These are phyloP conservation scores for Hyla sarda DNA, from an alignment of 2,113 vertebrate species.

Conservation along the genomic window DNA sequence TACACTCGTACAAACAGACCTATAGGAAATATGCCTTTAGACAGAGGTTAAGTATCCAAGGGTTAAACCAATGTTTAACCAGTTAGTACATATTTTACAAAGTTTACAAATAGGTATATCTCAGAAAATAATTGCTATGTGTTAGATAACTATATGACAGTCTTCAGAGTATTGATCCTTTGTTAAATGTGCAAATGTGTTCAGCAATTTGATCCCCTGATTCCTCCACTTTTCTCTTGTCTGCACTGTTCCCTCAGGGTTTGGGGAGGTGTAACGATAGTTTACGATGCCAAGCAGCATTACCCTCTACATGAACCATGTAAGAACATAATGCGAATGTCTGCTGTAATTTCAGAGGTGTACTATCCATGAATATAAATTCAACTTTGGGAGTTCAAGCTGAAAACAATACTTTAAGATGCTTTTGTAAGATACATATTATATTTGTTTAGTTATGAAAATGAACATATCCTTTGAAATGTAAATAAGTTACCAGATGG, in stretches of 20 bases:
- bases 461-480: conserved; percentile 41
- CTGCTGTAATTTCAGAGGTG: conserved; percentile 36
- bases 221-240: background rate
- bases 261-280: conserved; percentile 14
- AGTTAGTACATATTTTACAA: background rate
- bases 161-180: conserved; percentile 10
- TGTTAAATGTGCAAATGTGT: conserved; percentile 15
- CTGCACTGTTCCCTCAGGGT: background rate
- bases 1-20: background rate
- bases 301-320: conserved; percentile 53
- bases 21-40: background rate
- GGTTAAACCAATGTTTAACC: no score
- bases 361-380: conserved; percentile 22
- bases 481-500: conserved; percentile 46
- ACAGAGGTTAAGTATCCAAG: no score
- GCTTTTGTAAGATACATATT: conserved; percentile 1
- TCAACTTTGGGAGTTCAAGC: conserved; percentile 29
- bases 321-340: conserved; percentile 35
- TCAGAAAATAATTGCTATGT: background rate
- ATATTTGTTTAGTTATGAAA: conserved; percentile 24
- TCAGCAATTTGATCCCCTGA: conserved; percentile 3
- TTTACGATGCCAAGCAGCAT: conserved; percentile 44
- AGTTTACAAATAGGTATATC: background rate
- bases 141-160: background rate
- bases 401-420: conserved; percentile 4